phyloP scores from a whole-genome alignment of 2,797 vertebrate genomes.

The Sorex maritimensis region DNA sequence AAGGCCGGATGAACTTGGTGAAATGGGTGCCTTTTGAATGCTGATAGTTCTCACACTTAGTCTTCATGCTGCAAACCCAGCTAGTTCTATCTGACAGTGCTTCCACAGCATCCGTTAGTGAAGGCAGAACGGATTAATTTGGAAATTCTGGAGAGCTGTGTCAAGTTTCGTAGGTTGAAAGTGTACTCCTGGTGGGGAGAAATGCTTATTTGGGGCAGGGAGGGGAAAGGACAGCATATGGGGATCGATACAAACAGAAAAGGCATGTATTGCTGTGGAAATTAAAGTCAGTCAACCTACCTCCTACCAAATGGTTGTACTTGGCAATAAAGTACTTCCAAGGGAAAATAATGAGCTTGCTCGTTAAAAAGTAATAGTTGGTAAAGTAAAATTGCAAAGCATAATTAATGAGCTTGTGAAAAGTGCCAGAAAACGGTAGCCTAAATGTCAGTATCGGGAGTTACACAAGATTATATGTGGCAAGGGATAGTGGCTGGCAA shows the following conservation, averaged over 20 bases:
- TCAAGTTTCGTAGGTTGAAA: conserved; percentile 64
- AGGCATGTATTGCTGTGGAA: not conserved
- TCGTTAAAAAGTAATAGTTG: conserved; percentile 80
- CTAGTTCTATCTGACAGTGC: conserved; percentile 62
- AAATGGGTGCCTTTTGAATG: conserved; percentile 66
- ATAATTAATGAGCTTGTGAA: conserved; percentile 74
- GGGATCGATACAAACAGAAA: conserved; percentile 48
- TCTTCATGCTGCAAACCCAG: conserved; percentile 75
- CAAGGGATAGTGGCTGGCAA: conserved; percentile 36
- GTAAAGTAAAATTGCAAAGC: conserved; percentile 79
- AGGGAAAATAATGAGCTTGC: conserved; percentile 79
- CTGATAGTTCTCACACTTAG: conserved; percentile 76
- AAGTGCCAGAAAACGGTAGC: conserved; percentile 51
- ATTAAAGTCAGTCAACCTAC: conserved; percentile 65
- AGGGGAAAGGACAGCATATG: conserved; percentile 6
- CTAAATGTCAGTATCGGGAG: conserved; percentile 69
- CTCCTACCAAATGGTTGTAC: conserved; percentile 61
- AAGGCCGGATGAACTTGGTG: conserved; percentile 65
- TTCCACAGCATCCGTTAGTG: conserved; percentile 84
- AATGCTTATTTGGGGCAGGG: conserved; percentile 75
- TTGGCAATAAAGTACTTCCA: conserved; percentile 72
- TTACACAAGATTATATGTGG: conserved; percentile 36
- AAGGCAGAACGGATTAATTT: conserved; percentile 83
- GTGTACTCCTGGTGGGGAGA: not conserved
- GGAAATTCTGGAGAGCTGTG: conserved; percentile 76